Conservation (phyloP, 1,140 invertebrate species). For the Lineus longissimus region DNA sequence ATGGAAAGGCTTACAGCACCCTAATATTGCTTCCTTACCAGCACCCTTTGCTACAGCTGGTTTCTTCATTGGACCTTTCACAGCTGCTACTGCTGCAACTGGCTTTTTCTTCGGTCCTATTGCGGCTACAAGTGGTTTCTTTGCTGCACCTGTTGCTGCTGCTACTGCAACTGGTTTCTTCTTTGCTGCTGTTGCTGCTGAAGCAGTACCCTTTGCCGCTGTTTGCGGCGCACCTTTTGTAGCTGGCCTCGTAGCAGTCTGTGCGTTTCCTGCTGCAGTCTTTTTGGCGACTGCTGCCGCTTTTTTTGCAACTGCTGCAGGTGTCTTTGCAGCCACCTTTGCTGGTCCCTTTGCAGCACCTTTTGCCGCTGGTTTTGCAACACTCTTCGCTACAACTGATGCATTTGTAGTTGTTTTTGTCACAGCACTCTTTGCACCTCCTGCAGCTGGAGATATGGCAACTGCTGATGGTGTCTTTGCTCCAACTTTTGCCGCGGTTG, state of each 20-base stretch:
- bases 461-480: no score
- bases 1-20: no score
- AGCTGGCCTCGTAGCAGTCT: slow-evolving; percentile 37
- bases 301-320: slow-evolving; percentile 29
- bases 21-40: no score
- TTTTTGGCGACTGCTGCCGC: slow-evolving; percentile 41
- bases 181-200: slow-evolving; percentile 49
- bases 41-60: no score
- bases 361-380: no score
- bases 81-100: neutral
- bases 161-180: slow-evolving; percentile 56
- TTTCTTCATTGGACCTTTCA: neutral
- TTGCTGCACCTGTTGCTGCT: slow-evolving; percentile 16
- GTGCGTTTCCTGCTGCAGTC: slow-evolving; percentile 59
- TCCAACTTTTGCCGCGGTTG: no score
- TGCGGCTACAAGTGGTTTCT: slow-evolving; percentile 18
- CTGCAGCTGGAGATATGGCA: no score
- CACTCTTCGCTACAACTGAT: no score
- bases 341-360: no score
- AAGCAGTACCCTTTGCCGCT: slow-evolving; percentile 57
- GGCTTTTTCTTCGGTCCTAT: neutral
- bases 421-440: no score
- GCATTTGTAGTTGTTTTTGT: no score
- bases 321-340: slow-evolving; percentile 29
- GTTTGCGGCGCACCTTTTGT: slow-evolving; percentile 44